Evolutionary conservation across 2,888 invertebrate species (phyloP), one percentile per base, ranked within the genome.

Genomic region (Agrotis puta): DNA sequence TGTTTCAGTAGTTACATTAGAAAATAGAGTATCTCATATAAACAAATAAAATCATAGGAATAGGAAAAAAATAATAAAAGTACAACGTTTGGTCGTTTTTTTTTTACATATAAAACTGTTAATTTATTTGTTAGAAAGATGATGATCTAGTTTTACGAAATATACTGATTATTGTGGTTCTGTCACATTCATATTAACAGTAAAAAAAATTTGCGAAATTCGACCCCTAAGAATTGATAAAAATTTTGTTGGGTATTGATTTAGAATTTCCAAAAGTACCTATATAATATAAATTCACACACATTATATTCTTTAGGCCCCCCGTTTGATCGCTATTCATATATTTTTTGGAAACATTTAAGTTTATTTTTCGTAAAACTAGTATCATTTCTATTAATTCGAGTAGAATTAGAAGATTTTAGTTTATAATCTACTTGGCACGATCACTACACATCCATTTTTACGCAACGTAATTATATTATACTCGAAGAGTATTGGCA

Each of bases 361-460:
- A 27, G 27, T 53, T 22, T 20, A 22, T 13, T 61, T 22, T 50
- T 11, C 18, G 45, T 61, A 53, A 57, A 47, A 53, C 20, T 22
- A 76, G 57, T 51, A 48, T 33, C 43, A 24, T 67, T 75, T 22
- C 53, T 2, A 1, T 18, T 18, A 45, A 3, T 53, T n/a, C 2
- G n/a, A 6, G n/a, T 14, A 45, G 2, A 48, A n/a, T 33, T 7
- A 45, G 54, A 56, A 50, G 16, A 9, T 27, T 24, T 43, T n/a
- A 11, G 53, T 22, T 20, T 82, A 67, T 65, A 63, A 16, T 56
- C 82, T 87, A 89, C 85, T 88, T 87, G 87, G 86, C 87, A 87
- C 88, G 64, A 79, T 63, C 48, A 71, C 82, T 84, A 83, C 72
- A 78, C 56, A 70, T 51, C 7, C 20, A 67, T 4, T 13, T 48